Evolutionary conservation across 2,888 invertebrate genomes (phyloP).

Genomic region (Tetropium fuscum): DNA sequence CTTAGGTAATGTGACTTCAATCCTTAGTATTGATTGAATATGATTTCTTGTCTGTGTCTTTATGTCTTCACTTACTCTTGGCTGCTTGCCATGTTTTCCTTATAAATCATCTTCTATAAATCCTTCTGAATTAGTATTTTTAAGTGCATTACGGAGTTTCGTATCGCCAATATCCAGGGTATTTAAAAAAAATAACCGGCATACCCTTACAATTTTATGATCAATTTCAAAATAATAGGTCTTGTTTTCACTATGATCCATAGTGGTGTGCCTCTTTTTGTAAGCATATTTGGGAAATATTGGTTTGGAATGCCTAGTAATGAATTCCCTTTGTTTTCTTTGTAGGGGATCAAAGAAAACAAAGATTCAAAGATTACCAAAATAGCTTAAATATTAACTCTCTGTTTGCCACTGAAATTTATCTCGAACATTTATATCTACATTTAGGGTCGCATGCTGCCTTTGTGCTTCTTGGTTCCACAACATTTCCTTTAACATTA

Average conservation of each 20-base stretch:
- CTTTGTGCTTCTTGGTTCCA: background rate
- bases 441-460: background rate
- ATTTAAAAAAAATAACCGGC: background rate
- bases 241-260: background rate
- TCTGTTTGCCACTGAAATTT: background rate
- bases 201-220: background rate
- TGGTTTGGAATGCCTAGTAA: background rate
- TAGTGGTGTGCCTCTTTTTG: background rate
- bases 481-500: background rate
- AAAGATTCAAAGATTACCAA: background rate
- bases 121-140: slow-evolving; percentile 2
- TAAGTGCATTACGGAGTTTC: background rate
- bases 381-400: background rate
- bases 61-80: background rate
- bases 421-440: background rate
- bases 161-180: background rate
- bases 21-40: slow-evolving; percentile 14
- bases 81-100: background rate
- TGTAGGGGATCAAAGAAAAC: too few relatives aligned
- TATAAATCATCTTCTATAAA: background rate
- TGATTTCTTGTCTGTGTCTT: background rate
- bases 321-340: background rate
- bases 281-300: background rate
- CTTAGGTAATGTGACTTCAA: slow-evolving; percentile 31
- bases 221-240: background rate